A percentile compares a stretch with the other conserved stretches of the same genome.
phyloP scores from a whole-genome alignment of 2,113 vertebrate genomes.

The Brachyhypopomus gauderio region DNA sequence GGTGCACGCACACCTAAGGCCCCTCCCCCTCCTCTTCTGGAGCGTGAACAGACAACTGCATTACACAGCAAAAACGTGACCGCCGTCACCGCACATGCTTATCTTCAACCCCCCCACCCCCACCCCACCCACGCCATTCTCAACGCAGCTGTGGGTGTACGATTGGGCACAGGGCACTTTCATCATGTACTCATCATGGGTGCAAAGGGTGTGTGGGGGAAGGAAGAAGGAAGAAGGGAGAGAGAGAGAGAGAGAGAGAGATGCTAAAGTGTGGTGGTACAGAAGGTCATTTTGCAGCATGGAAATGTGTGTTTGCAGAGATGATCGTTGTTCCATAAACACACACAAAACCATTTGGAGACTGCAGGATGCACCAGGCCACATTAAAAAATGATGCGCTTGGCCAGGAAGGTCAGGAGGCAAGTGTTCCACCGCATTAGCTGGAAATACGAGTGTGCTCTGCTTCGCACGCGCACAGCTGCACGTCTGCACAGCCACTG shows the following conservation, averaged over 20 bases:
- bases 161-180: neutral
- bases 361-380: neutral
- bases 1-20: neutral
- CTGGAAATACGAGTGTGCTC: neutral
- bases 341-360: neutral
- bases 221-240: neutral
- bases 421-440: slow-evolving; percentile 1
- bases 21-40: neutral
- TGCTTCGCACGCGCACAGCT: neutral
- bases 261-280: neutral
- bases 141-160: neutral
- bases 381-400: neutral
- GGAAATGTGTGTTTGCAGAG: neutral
- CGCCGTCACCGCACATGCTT: neutral
- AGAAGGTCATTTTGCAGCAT: neutral
- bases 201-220: neutral
- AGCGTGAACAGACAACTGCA: slow-evolving; percentile 5
- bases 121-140: neutral
- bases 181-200: slow-evolving; percentile 19
- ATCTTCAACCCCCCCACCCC: neutral
- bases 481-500: neutral
- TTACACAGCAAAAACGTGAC: slow-evolving; percentile 23
- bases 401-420: neutral
- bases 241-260: neutral
- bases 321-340: neutral